Evolutionary conservation across 2,797 vertebrate species (phyloP).

Genomic region (Huso huso): DNA sequence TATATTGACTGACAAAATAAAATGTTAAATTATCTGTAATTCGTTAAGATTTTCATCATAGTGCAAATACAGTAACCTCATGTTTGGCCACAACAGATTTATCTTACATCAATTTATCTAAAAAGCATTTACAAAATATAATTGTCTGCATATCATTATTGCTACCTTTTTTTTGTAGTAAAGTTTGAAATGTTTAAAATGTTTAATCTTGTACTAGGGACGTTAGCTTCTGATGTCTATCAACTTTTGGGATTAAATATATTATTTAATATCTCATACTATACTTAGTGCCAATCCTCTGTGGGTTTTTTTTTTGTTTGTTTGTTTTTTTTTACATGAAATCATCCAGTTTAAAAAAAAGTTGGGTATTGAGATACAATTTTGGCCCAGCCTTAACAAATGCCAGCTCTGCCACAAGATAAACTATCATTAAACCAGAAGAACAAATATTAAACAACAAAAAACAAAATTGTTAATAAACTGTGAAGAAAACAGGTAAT

Average conservation of each 20-base stretch:
- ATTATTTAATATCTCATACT: too few relatives aligned
- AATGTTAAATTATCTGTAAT: not conserved
- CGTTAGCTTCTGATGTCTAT: too few relatives aligned
- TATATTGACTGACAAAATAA: too few relatives aligned
- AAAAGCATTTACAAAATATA: too few relatives aligned
- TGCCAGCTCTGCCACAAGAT: conserved; percentile 48
- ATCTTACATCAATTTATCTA: too few relatives aligned
- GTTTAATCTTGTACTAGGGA: too few relatives aligned
- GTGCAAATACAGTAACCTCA: not conserved
- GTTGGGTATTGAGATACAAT: conserved; percentile 18
- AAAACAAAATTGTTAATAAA: conserved; percentile 57
- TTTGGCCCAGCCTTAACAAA: conserved; percentile 47
- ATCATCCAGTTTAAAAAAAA: too few relatives aligned
- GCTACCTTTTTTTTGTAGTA: too few relatives aligned
- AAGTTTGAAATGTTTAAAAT: too few relatives aligned
- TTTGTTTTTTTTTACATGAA: not conserved
- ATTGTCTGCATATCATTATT: too few relatives aligned
- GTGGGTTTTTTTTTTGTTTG: not conserved
- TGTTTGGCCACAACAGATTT: not conserved
- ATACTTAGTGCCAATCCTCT: too few relatives aligned
- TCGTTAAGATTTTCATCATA: not conserved
- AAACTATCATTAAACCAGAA: conserved; percentile 41
- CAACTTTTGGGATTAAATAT: too few relatives aligned
- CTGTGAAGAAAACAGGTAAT: conserved; percentile 66
- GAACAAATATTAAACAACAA: conserved; percentile 54